Base-by-base conservation (phyloP, 2,888 invertebrate species). In the Sepiola atlantica region DNA sequence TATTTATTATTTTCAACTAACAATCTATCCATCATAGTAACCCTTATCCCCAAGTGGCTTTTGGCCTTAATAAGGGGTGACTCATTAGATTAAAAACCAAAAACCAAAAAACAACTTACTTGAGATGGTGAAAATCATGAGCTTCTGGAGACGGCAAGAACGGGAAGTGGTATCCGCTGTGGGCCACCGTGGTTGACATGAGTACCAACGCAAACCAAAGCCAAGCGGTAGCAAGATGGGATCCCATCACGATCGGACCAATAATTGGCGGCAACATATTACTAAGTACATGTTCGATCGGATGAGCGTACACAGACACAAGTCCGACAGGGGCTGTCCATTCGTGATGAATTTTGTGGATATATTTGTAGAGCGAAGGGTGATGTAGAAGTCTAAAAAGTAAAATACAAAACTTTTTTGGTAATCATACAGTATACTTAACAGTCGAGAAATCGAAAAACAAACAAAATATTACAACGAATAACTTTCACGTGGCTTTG, bases 281-380 rank as follows among this genome's bases (percentile, higher is more conserved):
- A 93, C 98, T 98, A 95, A 98, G 98, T 94, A 98, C 97, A 97
- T 98, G 98, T 95, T 98, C 98, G 92, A 98, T 97, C 0, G 98
- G 98, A 97, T 98, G 98, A 96, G 98, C 98, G 97, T 98, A 98
- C 91, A 98, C 97, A 28, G 98, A 98, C 0, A 98, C 98, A 10
- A 98, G 98, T n/a, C 98, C 98, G 94, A 99, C 98, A 0, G 99
- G 98, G 0, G 98, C 98, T 2, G 98, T 98, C 98, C 98, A 99
- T 97, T 99, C 98, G 96, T 99, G 99, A 97, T 99, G 99, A 96
- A 98, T 98, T 97, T 99, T 99, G 97, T 99, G 99, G 95, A 99
- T 98, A 96, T 98, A 98, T 96, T 98, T 98, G 97, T 99, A 99
- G 94, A 99, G 97, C 95, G 98, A 97, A 95, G 98, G 98, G 96